A percentile compares a stretch with the other conserved stretches of the same genome.
Conservation (phyloP, 2,888 invertebrate genomes). For the Nesidiocoris tenuis region DNA sequence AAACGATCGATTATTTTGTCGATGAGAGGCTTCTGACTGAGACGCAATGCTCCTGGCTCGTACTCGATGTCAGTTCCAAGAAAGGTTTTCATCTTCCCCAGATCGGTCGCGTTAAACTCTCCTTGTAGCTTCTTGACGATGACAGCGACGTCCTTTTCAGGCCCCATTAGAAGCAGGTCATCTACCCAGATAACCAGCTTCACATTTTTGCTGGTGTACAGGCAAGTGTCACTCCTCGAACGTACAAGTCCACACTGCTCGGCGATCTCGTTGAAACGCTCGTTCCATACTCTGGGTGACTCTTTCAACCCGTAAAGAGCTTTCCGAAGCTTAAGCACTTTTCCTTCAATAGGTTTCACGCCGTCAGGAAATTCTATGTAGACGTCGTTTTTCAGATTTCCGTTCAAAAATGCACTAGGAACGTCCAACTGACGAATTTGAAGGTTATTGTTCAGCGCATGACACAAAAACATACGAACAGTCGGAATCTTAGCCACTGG, state of each 20-base stretch:
- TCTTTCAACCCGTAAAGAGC: constrained; percentile 49
- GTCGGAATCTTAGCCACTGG: constrained; percentile 11
- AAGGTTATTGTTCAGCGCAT: constrained; percentile 33
- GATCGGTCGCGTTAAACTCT: constrained; percentile 12
- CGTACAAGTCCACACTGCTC: neutral
- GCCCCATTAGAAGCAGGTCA: constrained; percentile 23
- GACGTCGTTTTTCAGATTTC: constrained; percentile 34
- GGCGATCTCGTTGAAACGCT: constrained; percentile 19
- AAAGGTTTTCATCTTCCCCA: constrained; percentile 3
- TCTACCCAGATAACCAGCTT: constrained; percentile 23
- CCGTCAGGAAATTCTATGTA: constrained; percentile 35
- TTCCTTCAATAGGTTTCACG: neutral
- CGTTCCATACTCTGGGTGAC: constrained; percentile 37
- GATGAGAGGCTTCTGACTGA: neutral
- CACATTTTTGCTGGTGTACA: constrained; percentile 7
- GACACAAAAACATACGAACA: constrained; percentile 6
- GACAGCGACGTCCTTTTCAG: neutral
- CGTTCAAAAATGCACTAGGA: constrained; percentile 45
- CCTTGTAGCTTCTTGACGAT: constrained; percentile 1
- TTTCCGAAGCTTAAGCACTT: constrained; percentile 47
- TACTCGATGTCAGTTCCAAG: neutral
- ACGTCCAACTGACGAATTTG: constrained; percentile 41
- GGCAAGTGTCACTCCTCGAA: constrained; percentile 13
- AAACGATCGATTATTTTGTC: neutral
- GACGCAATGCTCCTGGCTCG: neutral